These are phyloP conservation scores for Drosophila nannoptera DNA, from an alignment of 1,140 invertebrate genomes.

Conservation along the genomic window DNA sequence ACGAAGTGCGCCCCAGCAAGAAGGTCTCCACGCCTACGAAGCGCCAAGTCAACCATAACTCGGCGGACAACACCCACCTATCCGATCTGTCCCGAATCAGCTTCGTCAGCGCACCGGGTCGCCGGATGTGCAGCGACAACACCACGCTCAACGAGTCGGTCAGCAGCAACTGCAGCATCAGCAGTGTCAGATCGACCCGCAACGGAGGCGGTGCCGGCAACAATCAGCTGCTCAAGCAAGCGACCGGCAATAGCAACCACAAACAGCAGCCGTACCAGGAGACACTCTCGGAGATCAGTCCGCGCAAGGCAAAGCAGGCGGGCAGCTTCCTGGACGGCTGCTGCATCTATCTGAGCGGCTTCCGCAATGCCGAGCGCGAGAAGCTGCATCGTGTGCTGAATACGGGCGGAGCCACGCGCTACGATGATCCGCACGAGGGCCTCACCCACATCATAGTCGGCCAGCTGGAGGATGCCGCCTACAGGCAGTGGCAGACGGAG, in stretches of 20 bases:
- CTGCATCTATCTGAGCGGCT: slow-evolving; percentile 86
- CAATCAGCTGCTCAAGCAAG: slow-evolving; percentile 53
- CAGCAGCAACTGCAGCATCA: slow-evolving; percentile 22
- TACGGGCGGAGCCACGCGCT: slow-evolving; percentile 88
- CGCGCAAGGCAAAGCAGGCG: slow-evolving; percentile 84
- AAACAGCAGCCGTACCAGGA: slow-evolving; percentile 48
- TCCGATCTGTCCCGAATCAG: slow-evolving; percentile 72
- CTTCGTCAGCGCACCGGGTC: slow-evolving; percentile 39
- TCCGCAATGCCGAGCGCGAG: slow-evolving; percentile 83
- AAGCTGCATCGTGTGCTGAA: slow-evolving; percentile 89
- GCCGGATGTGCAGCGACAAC: slow-evolving; percentile 52
- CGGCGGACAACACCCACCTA: slow-evolving; percentile 55
- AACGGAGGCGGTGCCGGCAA: background rate
- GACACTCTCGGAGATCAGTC: slow-evolving; percentile 81
- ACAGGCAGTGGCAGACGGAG: slow-evolving; percentile 61
- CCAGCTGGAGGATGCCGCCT: slow-evolving; percentile 79
- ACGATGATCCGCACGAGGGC: slow-evolving; percentile 86
- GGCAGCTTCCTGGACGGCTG: slow-evolving; percentile 92
- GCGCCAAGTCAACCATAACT: slow-evolving; percentile 19
- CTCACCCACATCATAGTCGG: slow-evolving; percentile 90
- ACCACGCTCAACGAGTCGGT: slow-evolving; percentile 66
- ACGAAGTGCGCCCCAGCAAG: slow-evolving; percentile 78
- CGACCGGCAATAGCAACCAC: slow-evolving; percentile 17
- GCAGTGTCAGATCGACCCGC: background rate
- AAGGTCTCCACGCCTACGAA: slow-evolving; percentile 70